Conservation (phyloP, 2,797 vertebrate species). For the Nannoperca obscura region DNA sequence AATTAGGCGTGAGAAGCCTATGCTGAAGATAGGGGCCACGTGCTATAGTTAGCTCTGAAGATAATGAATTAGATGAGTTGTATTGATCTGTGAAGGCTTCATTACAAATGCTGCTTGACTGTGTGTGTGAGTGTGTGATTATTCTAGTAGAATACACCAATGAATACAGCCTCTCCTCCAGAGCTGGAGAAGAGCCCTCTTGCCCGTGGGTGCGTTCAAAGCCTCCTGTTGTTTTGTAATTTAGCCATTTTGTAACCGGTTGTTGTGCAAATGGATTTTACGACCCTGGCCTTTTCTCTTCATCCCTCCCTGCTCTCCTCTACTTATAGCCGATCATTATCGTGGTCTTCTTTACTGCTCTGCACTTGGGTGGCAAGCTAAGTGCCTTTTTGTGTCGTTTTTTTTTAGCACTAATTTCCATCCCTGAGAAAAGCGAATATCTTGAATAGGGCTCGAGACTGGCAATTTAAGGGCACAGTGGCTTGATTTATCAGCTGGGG, state of each 20-base stretch:
- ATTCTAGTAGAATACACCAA: constrained; percentile 46
- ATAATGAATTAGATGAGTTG: constrained; percentile 78
- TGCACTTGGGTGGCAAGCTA: constrained; percentile 76
- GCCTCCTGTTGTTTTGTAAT: constrained; percentile 74
- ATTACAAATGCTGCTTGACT: constrained; percentile 67
- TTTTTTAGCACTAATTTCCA: constrained; percentile 74
- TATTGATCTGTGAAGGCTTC: constrained; percentile 79
- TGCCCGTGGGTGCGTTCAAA: constrained; percentile 56
- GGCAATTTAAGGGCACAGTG: constrained; percentile 70
- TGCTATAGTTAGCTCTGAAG: constrained; percentile 70
- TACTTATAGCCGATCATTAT: constrained; percentile 69
- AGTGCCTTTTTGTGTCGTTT: constrained; percentile 73
- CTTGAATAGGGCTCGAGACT: constrained; percentile 63
- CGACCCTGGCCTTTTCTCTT: constrained; percentile 67
- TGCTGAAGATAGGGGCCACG: constrained; percentile 54
- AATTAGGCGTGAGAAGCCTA: constrained; percentile 64
- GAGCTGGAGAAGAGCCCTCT: constrained; percentile 53
- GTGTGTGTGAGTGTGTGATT: constrained; percentile 51
- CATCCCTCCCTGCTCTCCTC: constrained; percentile 51
- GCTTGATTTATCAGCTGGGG: constrained; percentile 77
- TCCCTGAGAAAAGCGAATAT: constrained; percentile 69
- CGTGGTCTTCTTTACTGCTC: constrained; percentile 69
- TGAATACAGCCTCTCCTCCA: constrained; percentile 46
- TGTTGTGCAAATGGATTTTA: constrained; percentile 84
- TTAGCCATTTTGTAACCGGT: constrained; percentile 76